Conservation (phyloP, 2,113 vertebrate species). For the Melanotaenia duboulayi region DNA sequence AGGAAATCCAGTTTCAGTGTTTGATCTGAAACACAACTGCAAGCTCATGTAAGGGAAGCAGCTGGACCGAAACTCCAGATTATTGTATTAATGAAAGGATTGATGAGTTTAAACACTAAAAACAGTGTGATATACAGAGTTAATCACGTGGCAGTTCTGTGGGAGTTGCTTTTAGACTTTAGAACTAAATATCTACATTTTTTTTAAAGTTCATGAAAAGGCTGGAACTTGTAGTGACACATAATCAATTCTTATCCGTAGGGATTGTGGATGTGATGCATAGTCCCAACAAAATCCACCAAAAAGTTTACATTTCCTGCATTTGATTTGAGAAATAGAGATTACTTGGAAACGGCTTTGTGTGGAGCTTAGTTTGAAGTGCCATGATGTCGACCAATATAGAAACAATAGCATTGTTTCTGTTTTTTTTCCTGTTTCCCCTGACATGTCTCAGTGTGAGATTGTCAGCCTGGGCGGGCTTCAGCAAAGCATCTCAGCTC, state of each 20-base stretch:
- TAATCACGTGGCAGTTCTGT: background rate
- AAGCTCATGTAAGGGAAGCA: slow-evolving; percentile 3
- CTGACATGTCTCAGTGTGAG: slow-evolving; percentile 46
- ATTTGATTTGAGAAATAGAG: slow-evolving; percentile 12
- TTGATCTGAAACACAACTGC: slow-evolving; percentile 22
- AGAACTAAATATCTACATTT: background rate
- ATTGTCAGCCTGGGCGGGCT: slow-evolving; percentile 56
- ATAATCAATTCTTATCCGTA: too few relatives aligned
- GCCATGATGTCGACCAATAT: slow-evolving; percentile 49
- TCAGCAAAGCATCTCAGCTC: slow-evolving; percentile 44
- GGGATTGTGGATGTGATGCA: background rate
- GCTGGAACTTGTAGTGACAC: background rate
- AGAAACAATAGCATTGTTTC: slow-evolving; percentile 61
- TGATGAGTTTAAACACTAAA: background rate
- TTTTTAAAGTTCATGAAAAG: background rate
- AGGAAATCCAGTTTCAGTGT: slow-evolving; percentile 37
- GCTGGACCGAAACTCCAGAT: background rate
- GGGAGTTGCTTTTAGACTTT: background rate
- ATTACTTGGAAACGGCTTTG: slow-evolving; percentile 2
- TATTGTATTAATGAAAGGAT: background rate
- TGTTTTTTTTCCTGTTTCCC: slow-evolving; percentile 70
- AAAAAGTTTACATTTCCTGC: background rate
- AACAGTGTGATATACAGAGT: background rate
- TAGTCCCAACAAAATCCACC: background rate
- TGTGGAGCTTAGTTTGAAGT: slow-evolving; percentile 21